Evolutionary conservation across 2,888 invertebrate species (phyloP), one percentile per base, ranked within the genome.

Genomic region (Muscina levida): DNA sequence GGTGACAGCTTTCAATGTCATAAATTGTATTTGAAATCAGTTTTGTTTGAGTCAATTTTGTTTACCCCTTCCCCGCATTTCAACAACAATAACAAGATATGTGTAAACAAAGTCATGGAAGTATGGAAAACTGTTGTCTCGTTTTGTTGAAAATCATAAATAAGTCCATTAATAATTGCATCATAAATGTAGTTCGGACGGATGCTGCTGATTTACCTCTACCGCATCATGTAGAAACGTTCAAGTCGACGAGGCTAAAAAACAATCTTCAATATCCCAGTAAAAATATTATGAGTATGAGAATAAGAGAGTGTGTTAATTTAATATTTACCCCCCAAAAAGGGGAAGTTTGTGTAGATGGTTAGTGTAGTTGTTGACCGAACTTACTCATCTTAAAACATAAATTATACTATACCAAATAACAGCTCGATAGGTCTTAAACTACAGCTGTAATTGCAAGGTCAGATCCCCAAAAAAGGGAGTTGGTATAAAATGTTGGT

Each of bases 1-100:
- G 77, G 74, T 77, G 71, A 71, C 71, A 77, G 67, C 51, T 74
- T 72, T 81, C 81, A 81, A 81, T 77, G 81, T 74, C 77, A 77
- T 77, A 77, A 81, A 74, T 74, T 53, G 37, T 74, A 62, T 77
- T 72, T 72, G 3, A 77, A 81, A 77, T 81, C 77, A 71, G 77
- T 71, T 72, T 59, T 37, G 51, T 39, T 37, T 51, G 15, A 19
- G 57, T 48, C n/a, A n/a, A n/a, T n/a, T n/a, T n/a, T 44, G 13
- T 71, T 56, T 65, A 66, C 42, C 17, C 62, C 37, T 11, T 77
- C n/a, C 10, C 66, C 13, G 6, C 37, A 31, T 31, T 53, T 42
- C 31, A 31, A 31, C 3, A 31, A 31, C 31, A 31, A 31, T 31
- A 31, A 22, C 62, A 56, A 3, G 8, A 44, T 44, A 2, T 44